Conservation (phyloP, 1,140 invertebrate genomes). For the Hirudo medicinalis region DNA sequence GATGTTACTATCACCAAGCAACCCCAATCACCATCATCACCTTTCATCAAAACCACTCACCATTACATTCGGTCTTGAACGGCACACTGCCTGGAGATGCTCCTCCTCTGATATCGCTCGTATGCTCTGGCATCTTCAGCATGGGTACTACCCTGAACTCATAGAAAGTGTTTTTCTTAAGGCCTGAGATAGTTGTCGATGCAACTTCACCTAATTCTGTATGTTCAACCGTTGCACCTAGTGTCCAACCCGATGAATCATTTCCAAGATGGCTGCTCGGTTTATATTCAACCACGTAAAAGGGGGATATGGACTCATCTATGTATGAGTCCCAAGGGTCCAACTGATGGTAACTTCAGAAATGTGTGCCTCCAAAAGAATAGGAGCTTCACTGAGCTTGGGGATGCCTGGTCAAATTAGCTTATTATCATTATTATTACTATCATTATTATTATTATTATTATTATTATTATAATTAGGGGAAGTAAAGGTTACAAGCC, state of each 20-base stretch:
- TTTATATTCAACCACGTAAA: constrained; percentile 13
- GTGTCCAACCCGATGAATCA: background rate
- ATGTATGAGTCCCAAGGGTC: constrained; percentile 5
- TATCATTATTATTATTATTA: too few relatives aligned
- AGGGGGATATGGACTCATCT: background rate
- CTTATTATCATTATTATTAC: background rate
- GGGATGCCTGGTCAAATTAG: constrained; percentile 5
- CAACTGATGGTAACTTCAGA: constrained; percentile 10
- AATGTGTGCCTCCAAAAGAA: background rate
- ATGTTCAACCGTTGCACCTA: background rate
- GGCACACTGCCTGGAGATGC: constrained; percentile 2
- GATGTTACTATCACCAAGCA: too few relatives aligned
- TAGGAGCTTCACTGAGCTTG: background rate
- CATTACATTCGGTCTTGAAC: constrained; percentile 12
- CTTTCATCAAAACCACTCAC: background rate
- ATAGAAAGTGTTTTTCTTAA: constrained; percentile 8
- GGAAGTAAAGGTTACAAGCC: too few relatives aligned
- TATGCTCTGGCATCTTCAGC: background rate
- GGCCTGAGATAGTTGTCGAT: background rate
- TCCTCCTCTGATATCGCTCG: background rate
- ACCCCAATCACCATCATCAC: too few relatives aligned
- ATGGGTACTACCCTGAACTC: constrained; percentile 14
- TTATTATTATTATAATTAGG: background rate
- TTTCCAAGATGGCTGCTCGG: constrained; percentile 3
- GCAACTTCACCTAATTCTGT: too few relatives aligned